phyloP scores from a whole-genome alignment of 2,797 vertebrate species.

The Gorsachius magnificus region DNA sequence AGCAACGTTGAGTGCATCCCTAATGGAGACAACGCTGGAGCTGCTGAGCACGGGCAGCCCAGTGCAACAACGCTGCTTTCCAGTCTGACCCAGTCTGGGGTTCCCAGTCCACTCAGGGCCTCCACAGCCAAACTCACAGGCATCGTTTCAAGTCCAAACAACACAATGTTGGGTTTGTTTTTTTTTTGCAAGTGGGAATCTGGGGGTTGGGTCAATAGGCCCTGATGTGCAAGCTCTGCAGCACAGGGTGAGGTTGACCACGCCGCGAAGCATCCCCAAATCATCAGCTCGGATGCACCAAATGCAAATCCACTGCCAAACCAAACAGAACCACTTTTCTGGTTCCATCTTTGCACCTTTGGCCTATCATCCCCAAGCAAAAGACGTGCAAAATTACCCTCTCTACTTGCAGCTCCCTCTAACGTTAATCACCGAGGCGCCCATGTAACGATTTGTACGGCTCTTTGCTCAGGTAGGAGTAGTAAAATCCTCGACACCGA shows the following conservation, averaged over 20 bases:
- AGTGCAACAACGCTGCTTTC: not conserved
- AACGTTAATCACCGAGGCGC: not conserved
- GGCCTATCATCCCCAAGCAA: not conserved
- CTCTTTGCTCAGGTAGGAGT: not conserved
- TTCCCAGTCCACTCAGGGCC: not conserved
- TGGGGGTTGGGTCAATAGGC: not conserved
- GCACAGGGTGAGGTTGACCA: not conserved
- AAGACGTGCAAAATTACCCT: not conserved
- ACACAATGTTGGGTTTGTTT: accelerated
- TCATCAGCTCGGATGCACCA: not conserved
- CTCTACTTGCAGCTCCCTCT: not conserved
- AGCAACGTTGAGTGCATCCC: not conserved
- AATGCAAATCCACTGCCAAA: not conserved
- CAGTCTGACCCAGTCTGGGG: not conserved
- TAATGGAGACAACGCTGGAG: not conserved
- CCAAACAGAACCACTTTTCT: not conserved
- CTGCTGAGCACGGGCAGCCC: not conserved
- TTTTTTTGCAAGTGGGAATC: not conserved
- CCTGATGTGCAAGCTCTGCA: not conserved
- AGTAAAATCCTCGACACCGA: accelerated
- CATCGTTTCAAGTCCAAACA: not conserved
- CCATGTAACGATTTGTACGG: not conserved
- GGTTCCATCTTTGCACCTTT: not conserved
- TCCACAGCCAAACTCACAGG: not conserved
- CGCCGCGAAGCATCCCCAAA: not conserved